A percentile compares a stretch with the other conserved stretches of the same genome.
Conservation (phyloP, 2,797 vertebrate species). For the Pipistrellus nathusii region DNA sequence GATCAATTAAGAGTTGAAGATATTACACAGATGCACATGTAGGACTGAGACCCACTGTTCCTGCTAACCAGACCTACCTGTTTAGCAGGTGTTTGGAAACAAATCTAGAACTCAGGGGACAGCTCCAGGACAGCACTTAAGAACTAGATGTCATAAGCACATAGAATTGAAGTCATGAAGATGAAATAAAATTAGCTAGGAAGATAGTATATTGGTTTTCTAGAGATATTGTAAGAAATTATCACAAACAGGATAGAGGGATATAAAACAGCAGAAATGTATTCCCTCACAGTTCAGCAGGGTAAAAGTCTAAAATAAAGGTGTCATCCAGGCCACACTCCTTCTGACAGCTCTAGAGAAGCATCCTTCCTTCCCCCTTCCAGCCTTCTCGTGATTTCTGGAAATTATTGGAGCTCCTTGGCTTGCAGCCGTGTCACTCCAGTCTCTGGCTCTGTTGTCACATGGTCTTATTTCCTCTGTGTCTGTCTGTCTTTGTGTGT, state of each 20-base stretch:
- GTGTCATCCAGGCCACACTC: neutral
- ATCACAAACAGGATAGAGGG: neutral
- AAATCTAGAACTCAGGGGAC: neutral
- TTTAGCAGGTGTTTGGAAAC: neutral
- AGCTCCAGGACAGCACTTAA: neutral
- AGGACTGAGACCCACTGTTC: neutral
- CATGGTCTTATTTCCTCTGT: neutral
- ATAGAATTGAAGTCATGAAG: neutral
- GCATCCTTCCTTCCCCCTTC: neutral
- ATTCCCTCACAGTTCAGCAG: neutral
- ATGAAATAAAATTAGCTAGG: neutral
- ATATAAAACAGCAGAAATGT: neutral
- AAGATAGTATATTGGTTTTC: neutral
- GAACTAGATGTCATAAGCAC: neutral
- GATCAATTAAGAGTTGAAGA: neutral
- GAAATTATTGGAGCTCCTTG: neutral
- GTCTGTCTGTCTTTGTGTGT: neutral
- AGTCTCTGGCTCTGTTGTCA: neutral
- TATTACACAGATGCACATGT: neutral
- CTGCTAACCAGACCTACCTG: too few relatives aligned
- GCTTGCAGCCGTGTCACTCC: accelerated
- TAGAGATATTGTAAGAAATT: neutral
- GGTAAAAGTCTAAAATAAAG: neutral
- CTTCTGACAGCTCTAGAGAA: neutral
- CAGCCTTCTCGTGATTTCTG: neutral